phyloP scores from a whole-genome alignment of 2,888 invertebrate species.

The Troides aeacus region DNA sequence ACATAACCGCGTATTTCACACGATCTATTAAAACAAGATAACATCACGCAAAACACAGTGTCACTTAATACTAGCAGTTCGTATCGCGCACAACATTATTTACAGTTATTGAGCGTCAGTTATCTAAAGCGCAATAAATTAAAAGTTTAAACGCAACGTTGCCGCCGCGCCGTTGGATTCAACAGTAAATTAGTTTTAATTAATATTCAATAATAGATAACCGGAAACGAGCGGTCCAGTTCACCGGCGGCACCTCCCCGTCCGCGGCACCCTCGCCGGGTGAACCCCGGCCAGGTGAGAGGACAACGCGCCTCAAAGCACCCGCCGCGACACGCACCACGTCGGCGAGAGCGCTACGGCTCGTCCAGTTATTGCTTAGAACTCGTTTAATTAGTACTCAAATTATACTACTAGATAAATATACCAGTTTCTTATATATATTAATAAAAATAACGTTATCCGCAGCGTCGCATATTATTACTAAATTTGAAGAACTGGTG shows the following conservation, averaged over 20 bases:
- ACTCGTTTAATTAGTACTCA: no score
- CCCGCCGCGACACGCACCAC: no score
- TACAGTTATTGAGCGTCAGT: not conserved
- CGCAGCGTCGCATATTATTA: no score
- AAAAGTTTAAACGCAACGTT: not conserved
- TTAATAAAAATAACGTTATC: no score
- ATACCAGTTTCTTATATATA: no score
- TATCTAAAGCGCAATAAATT: constrained; percentile 13
- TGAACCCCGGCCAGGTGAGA: not conserved
- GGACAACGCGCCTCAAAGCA: no score
- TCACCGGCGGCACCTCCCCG: not conserved
- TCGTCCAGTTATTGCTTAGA: no score
- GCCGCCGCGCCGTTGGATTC: not conserved
- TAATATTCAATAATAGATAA: constrained; percentile 12
- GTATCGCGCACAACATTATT: not conserved
- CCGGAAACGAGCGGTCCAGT: not conserved
- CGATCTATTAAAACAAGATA: not conserved
- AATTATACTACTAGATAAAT: no score
- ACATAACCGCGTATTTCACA: not conserved
- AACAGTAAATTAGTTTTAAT: constrained; percentile 12
- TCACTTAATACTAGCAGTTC: not conserved
- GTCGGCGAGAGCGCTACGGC: no score
- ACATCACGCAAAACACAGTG: constrained; percentile 1
- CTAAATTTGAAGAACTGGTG: no score
- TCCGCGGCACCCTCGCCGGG: not conserved